phyloP scores from a whole-genome alignment of 2,888 invertebrate species.

The Spodoptera picta region DNA sequence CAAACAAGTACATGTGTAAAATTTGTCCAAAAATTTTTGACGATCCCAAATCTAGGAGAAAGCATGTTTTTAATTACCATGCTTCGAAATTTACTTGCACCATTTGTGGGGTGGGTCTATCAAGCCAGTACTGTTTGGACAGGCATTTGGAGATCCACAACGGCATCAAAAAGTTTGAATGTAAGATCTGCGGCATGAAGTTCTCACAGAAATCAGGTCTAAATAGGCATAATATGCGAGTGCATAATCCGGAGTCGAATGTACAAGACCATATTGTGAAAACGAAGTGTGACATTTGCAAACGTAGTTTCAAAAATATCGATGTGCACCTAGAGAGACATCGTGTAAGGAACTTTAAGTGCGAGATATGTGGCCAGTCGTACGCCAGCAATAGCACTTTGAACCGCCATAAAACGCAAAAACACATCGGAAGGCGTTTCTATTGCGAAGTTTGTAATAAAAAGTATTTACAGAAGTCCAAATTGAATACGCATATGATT shows the following conservation, averaged over 20 bases:
- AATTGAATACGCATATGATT: constrained; percentile 27
- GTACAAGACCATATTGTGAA: constrained; percentile 3
- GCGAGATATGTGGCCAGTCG: constrained; percentile 31
- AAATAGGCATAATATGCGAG: constrained; percentile 18
- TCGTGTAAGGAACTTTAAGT: constrained; percentile 1
- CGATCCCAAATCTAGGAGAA: accelerated
- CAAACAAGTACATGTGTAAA: constrained; percentile 33
- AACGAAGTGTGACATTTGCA: constrained; percentile 41
- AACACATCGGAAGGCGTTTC: constrained; percentile 30
- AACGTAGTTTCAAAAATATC: constrained; percentile 29
- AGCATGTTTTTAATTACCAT: neutral
- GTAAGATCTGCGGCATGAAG: constrained; percentile 17
- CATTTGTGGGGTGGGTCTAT: constrained; percentile 20
- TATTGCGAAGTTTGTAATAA: constrained; percentile 44
- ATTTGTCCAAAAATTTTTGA: constrained; percentile 28
- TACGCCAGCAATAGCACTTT: constrained; percentile 29
- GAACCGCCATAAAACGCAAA: constrained; percentile 35
- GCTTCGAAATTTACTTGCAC: constrained; percentile 2
- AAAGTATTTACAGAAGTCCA: constrained; percentile 22
- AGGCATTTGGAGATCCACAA: constrained; percentile 36
- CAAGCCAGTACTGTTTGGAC: constrained; percentile 5
- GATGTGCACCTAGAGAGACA: constrained; percentile 29
- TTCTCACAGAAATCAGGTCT: constrained; percentile 32
- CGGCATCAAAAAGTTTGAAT: constrained; percentile 13
- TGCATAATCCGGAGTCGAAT: constrained; percentile 13